Conservation (phyloP, 1,140 invertebrate species). For the Atopsyche davidsoni region DNA sequence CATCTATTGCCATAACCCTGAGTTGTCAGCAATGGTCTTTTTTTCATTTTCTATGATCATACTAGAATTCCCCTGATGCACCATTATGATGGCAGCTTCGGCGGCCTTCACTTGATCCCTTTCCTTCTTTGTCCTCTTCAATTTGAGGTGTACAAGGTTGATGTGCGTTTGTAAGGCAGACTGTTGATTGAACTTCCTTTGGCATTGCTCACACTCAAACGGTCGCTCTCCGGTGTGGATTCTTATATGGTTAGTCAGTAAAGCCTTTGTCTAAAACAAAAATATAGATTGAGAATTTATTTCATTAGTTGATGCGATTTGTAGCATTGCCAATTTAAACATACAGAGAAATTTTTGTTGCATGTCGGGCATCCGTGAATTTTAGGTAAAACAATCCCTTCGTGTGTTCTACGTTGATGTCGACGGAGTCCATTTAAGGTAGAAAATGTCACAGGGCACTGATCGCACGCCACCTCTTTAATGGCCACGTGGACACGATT, state of each 20-base stretch:
- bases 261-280: constrained; percentile 37
- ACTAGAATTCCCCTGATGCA: too few species aligned
- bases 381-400: constrained; percentile 37
- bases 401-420: constrained; percentile 36
- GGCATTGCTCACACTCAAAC: constrained; percentile 48
- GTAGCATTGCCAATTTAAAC: too few species aligned
- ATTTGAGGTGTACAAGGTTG: constrained; percentile 38
- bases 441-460: constrained; percentile 39
- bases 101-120: too few species aligned
- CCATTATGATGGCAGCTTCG: too few species aligned
- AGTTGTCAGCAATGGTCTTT: too few species aligned
- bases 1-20: too few species aligned
- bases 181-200: constrained; percentile 38
- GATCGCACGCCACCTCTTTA: constrained; percentile 37
- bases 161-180: constrained; percentile 40
- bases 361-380: constrained; percentile 39
- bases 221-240: constrained; percentile 56
- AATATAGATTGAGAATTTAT: too few species aligned
- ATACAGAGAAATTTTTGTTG: constrained; percentile 40
- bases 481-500: constrained; percentile 38
- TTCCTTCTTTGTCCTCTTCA: too few species aligned
- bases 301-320: too few species aligned
- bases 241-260: constrained; percentile 53
- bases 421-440: constrained; percentile 35
- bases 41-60: too few species aligned